phyloP scores from a whole-genome alignment of 2,797 vertebrate species.

The Peromyscus aztecus region DNA sequence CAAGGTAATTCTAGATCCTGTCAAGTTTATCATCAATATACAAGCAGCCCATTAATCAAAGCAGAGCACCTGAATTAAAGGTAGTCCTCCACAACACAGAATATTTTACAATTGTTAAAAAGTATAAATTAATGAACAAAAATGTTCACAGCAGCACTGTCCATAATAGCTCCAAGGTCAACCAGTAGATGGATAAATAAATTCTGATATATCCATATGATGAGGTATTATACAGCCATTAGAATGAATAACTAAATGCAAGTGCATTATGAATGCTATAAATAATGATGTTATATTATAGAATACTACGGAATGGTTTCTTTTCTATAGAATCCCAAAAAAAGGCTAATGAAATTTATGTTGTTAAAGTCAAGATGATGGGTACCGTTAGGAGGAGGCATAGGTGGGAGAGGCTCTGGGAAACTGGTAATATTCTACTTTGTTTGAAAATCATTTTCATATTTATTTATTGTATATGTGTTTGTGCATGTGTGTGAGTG shows the following conservation, averaged over 20 bases:
- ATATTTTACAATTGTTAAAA: slow-evolving; percentile 50
- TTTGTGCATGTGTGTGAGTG: not conserved
- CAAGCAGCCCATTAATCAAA: slow-evolving; percentile 22
- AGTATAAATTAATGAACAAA: slow-evolving; percentile 52
- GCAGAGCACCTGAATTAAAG: slow-evolving; percentile 35
- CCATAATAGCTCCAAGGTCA: not conserved
- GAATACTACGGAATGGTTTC: not conserved
- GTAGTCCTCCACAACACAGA: not conserved
- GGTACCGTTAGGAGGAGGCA: not conserved
- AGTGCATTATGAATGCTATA: not conserved
- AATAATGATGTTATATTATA: not conserved
- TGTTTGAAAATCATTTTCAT: not conserved
- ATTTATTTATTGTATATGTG: not conserved
- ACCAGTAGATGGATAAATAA: not conserved
- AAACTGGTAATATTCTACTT: not conserved
- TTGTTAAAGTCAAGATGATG: not conserved
- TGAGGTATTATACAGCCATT: slow-evolving; percentile 3
- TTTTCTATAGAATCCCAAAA: slow-evolving; percentile 12
- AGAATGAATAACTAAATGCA: slow-evolving; percentile 8
- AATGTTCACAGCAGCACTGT: slow-evolving; percentile 7
- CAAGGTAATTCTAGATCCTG: not conserved
- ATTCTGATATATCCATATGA: slow-evolving; percentile 2
- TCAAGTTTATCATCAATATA: not conserved
- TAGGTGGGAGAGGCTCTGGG: not conserved
- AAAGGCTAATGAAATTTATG: not conserved